These are phyloP conservation scores for Epinephelus fuscoguttatus DNA, from an alignment of 2,113 vertebrate genomes.

Conservation along the genomic window DNA sequence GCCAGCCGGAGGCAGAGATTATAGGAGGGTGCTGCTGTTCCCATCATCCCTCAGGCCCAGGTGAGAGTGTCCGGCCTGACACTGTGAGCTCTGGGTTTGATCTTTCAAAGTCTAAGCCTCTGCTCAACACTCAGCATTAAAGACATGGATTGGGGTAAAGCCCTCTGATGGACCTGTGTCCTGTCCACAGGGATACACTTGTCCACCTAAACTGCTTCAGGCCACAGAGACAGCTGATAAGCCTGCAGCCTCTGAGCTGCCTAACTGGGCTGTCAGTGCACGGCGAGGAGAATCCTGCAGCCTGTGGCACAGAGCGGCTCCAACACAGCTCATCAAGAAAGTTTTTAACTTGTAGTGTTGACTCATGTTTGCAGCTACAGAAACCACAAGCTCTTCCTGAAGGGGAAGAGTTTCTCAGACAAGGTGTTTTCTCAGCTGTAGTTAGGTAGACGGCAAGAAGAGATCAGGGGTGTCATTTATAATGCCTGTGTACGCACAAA, in stretches of 20 bases:
- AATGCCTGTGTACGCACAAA: no score
- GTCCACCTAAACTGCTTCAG: constrained; percentile 10
- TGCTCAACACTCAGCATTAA: not conserved
- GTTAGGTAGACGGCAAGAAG: no score
- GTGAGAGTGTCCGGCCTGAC: constrained; percentile 3
- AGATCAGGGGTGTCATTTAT: no score
- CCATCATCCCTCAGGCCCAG: constrained; percentile 1
- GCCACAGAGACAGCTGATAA: constrained; percentile 23
- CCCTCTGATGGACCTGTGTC: constrained; percentile 26
- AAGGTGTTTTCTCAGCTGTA: not conserved
- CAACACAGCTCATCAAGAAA: not conserved
- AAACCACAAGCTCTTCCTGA: not conserved
- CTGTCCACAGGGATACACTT: constrained; percentile 25
- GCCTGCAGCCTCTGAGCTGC: constrained; percentile 5
- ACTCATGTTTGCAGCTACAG: not conserved
- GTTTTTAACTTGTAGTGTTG: not conserved
- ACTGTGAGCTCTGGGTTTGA: not conserved
- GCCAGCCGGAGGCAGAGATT: constrained; percentile 10
- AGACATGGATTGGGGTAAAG: constrained; percentile 15
- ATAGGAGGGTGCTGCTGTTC: not conserved
- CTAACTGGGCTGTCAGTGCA: constrained; percentile 11
- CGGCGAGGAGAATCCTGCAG: not conserved
- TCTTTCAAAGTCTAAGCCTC: constrained; percentile 23
- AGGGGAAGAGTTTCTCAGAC: not conserved
- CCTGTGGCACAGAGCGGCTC: not conserved